phyloP scores from a whole-genome alignment of 2,797 vertebrate genomes.

The Dicrostonyx torquatus region DNA sequence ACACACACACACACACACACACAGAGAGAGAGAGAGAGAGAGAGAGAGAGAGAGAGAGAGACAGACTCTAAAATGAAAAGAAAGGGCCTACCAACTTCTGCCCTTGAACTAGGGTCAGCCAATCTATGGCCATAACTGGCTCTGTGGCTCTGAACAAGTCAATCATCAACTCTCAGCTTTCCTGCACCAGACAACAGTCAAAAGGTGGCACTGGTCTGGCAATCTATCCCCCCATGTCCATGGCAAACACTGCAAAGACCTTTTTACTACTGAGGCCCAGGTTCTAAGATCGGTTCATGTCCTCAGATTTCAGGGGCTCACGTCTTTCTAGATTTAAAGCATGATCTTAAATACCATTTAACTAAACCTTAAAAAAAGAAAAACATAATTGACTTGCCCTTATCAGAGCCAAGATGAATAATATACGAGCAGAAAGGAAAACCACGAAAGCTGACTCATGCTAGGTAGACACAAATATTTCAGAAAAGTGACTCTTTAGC shows the following conservation, averaged over 20 bases:
- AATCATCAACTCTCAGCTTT: background rate
- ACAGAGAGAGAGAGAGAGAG: no score
- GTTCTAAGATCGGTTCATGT: no score
- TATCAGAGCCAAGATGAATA: conserved; percentile 49
- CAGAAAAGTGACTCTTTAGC: conserved; percentile 22
- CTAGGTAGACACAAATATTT: conserved; percentile 12
- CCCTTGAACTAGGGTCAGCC: background rate
- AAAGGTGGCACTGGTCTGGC: background rate
- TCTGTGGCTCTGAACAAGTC: background rate
- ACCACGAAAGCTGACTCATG: conserved; percentile 53
- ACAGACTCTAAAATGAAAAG: background rate
- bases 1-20: background rate
- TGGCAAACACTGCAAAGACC: background rate
- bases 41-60: background rate
- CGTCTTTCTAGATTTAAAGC: background rate
- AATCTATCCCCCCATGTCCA: background rate
- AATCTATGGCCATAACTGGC: background rate
- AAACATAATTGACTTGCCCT: conserved; percentile 18
- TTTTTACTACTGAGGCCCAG: background rate
- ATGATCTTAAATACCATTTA: background rate
- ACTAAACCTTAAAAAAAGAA: background rate
- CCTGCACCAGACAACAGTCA: background rate
- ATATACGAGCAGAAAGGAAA: conserved; percentile 18
- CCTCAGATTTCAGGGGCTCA: background rate
- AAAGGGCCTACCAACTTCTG: background rate